phyloP scores from a whole-genome alignment of 2,113 vertebrate genomes.

The Okapia johnstoni region DNA sequence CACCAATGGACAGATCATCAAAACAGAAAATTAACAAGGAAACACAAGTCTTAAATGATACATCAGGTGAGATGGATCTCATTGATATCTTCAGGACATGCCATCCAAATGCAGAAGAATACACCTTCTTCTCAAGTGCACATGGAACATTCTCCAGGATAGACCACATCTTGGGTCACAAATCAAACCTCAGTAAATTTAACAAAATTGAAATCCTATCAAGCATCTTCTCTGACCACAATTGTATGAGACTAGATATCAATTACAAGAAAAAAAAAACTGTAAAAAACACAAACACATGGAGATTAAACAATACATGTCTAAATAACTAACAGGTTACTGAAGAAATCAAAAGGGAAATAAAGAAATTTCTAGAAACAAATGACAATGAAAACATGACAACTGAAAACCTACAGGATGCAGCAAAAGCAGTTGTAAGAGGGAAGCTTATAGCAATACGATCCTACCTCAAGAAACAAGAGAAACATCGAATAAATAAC shows the following conservation, averaged over 20 bases:
- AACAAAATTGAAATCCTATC: background rate
- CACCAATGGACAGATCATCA: background rate
- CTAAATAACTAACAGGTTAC: background rate
- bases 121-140: background rate
- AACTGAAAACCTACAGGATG: background rate
- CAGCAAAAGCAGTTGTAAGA: background rate
- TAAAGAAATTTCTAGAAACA: background rate
- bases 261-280: background rate
- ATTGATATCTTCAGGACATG: background rate
- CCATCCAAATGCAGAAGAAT: background rate
- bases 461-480: background rate
- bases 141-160: background rate
- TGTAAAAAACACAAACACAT: background rate
- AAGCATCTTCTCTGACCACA: background rate
- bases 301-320: background rate
- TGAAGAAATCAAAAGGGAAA: background rate
- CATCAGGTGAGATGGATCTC: background rate
- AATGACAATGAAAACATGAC: background rate
- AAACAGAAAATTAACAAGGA: background rate
- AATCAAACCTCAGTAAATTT: background rate
- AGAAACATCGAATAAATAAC: background rate
- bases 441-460: background rate
- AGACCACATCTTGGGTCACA: background rate
- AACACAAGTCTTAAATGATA: background rate
- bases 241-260: too few species aligned